Conservation (phyloP, 2,888 invertebrate species). For the Calameuta idolon region DNA sequence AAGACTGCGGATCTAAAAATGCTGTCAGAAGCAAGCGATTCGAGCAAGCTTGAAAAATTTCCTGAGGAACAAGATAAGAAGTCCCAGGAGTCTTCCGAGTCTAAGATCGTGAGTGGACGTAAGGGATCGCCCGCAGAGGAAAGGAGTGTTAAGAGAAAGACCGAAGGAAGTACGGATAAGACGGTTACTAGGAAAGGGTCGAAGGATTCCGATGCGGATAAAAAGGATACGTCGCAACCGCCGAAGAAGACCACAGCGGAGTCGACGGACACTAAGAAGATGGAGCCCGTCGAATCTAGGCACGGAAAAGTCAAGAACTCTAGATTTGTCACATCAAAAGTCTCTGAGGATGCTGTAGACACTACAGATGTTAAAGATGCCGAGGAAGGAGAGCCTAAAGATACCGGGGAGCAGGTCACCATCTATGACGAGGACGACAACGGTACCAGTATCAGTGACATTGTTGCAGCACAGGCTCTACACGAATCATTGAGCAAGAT, state of each 20-base stretch:
- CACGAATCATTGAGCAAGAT: constrained; percentile 63
- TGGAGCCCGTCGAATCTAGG: not conserved
- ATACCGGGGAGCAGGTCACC: constrained; percentile 37
- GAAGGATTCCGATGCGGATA: not conserved
- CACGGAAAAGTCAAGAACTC: constrained; percentile 45
- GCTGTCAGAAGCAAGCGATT: constrained; percentile 16
- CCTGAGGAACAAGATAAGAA: not conserved
- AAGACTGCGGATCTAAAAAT: constrained; percentile 48
- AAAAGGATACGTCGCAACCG: not conserved
- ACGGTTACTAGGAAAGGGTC: not conserved
- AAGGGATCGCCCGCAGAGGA: not conserved
- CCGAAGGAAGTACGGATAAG: not conserved
- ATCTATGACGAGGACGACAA: constrained; percentile 62
- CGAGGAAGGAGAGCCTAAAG: constrained; percentile 22
- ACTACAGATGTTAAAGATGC: constrained; percentile 40
- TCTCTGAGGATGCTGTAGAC: constrained; percentile 48
- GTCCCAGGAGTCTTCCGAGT: not conserved
- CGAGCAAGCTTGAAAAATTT: not conserved
- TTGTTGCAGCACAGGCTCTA: constrained; percentile 63
- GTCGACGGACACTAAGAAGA: not conserved
- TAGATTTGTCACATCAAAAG: constrained; percentile 60
- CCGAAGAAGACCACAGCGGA: not conserved
- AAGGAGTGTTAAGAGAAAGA: not conserved
- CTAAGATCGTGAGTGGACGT: not conserved
- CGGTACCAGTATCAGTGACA: constrained; percentile 64